Conservation (phyloP, 1,140 invertebrate species). For the Augochlora pura region DNA sequence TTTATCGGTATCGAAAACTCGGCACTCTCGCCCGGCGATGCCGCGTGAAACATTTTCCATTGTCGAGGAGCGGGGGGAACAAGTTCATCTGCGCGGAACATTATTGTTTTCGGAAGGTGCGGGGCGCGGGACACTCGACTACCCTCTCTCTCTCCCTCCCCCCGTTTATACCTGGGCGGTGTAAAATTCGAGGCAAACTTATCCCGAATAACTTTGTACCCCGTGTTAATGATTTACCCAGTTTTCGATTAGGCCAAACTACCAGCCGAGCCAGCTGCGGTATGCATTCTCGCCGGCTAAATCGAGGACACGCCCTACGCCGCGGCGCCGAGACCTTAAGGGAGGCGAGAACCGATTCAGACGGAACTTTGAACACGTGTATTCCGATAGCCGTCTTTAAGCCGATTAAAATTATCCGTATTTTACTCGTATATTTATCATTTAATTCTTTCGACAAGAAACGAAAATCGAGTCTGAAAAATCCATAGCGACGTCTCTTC, state of each 20-base stretch:
- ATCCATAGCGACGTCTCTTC: no score
- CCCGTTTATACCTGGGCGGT: background rate
- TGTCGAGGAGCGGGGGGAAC: background rate
- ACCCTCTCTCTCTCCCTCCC: no score
- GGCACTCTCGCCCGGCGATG: background rate
- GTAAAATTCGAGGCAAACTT: background rate
- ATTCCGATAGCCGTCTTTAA: no score
- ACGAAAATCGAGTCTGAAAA: no score
- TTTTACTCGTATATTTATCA: no score
- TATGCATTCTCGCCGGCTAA: background rate
- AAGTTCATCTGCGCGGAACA: background rate
- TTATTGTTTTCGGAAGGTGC: background rate
- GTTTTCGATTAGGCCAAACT: background rate
- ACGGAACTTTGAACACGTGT: no score
- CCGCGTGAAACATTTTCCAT: background rate
- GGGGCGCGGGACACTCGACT: no score
- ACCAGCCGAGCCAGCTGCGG: background rate
- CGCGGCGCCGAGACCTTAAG: no score
- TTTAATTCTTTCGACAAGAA: no score
- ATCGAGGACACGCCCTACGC: background rate
- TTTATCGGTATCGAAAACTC: background rate
- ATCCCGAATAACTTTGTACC: background rate
- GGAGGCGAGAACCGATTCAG: no score
- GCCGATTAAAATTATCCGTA: no score
- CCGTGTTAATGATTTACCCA: background rate